Evolutionary conservation across 2,888 invertebrate species (phyloP).

Genomic region (Orthosia gracilis): DNA sequence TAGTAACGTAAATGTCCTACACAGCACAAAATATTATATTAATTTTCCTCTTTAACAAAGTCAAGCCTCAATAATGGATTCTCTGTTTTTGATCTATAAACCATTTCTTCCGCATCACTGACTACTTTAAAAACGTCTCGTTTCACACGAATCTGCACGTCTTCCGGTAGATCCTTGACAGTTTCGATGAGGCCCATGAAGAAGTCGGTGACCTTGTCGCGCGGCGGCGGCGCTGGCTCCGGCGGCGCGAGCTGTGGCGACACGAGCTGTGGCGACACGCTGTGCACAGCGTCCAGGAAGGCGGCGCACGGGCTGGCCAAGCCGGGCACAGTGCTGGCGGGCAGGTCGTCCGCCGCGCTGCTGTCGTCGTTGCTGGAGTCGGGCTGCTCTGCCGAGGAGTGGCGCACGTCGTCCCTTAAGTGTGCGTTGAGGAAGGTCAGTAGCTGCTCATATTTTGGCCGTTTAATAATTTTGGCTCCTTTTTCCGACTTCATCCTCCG

Average conservation of each 20-base stretch:
- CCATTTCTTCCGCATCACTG: conserved; percentile 56
- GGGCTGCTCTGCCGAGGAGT: conserved; percentile 22
- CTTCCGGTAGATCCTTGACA: conserved; percentile 49
- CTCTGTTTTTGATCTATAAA: conserved; percentile 51
- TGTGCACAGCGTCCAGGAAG: too few relatives aligned
- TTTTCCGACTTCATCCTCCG: conserved; percentile 38
- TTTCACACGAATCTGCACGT: conserved; percentile 56
- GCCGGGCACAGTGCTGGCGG: conserved; percentile 8
- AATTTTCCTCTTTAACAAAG: conserved; percentile 39
- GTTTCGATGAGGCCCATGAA: conserved; percentile 55
- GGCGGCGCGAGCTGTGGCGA: neutral
- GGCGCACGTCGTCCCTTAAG: conserved; percentile 29
- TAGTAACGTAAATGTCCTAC: too few relatives aligned
- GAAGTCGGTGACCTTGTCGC: conserved; percentile 49
- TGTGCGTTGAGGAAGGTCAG: conserved; percentile 47
- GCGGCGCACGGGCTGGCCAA: neutral
- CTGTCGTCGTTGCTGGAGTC: conserved; percentile 42
- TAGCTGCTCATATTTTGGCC: conserved; percentile 44
- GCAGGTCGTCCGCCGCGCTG: conserved; percentile 23
- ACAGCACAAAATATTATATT: neutral
- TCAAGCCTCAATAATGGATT: neutral
- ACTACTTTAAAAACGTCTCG: conserved; percentile 56
- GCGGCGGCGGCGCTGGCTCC: neutral
- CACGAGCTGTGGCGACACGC: too few relatives aligned
- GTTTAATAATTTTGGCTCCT: conserved; percentile 46